Evolutionary conservation across 2,888 invertebrate species (phyloP), one percentile per base, ranked within the genome.

Genomic region (Cloeon dipterum): DNA sequence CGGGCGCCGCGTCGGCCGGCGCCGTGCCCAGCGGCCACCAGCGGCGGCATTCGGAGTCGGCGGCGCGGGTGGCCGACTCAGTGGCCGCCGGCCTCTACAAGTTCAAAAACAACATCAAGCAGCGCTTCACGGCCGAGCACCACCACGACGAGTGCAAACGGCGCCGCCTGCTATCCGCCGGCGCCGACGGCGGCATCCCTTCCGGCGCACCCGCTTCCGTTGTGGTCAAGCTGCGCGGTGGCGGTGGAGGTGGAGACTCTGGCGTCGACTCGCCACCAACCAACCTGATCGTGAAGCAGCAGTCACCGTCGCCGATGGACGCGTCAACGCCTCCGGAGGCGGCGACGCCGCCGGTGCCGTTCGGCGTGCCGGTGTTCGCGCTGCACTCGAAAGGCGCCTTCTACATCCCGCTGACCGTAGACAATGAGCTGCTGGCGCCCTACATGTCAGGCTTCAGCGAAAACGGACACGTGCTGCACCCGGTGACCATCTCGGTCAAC

Each of bases 101-200:
- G 60, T 91, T 88, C 61, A 93, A 93, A 60, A 89, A 82, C 49
- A 82, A 78, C 51, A 91, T 93, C 45, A 86, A 89, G 50, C 74
- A 88, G 52, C 64, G 91, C 40, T 91, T 91, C 46, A 62, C 60
- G 34, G 61, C 52, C 3, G 53, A 52, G 32, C 46, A 45, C 34
- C 29, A 38, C 18, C 23, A 23, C 23, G 21, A 37, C 23, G 14
- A 34, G 18, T 20, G 36, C 32, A 35, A 36, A 18, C 37, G 38
- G 26, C 13, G 36, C 5, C 26, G 35, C 25, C 18, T 36, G 32
- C 10, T 37, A 20, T 17, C 32, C 26, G 4, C 21, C 36, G 21
- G 33, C 33, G 14, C 18, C 18, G 5, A 3, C 16, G 2, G 32
- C 13, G 14, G 16, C 11, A 16, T 16, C 34, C 33, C 14, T 8